Evolutionary conservation across 2,797 vertebrate genomes (phyloP).

Genomic region (Selene dorsalis): DNA sequence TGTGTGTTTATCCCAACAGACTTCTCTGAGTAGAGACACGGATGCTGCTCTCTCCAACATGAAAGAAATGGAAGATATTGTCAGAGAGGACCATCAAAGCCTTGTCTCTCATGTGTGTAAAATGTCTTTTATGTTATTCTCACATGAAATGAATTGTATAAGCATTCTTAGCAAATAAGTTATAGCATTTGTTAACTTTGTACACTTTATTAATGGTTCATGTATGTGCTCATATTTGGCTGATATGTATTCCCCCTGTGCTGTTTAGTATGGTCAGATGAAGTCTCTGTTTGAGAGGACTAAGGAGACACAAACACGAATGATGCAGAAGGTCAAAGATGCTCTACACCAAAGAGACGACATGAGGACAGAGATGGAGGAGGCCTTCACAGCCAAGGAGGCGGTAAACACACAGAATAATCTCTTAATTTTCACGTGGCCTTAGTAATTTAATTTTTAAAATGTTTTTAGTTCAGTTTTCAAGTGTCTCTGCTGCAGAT

Average conservation of each 20-base stretch:
- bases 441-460: background rate
- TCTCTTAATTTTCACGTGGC: background rate
- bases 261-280: slow-evolving; percentile 75
- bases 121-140: background rate
- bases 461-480: background rate
- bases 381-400: slow-evolving; percentile 82
- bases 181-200: background rate
- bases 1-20: slow-evolving; percentile 62
- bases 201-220: background rate
- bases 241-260: slow-evolving; percentile 14
- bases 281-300: slow-evolving; percentile 78
- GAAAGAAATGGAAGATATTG: slow-evolving; percentile 61
- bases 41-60: slow-evolving; percentile 74
- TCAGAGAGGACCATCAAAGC: slow-evolving; percentile 77
- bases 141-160: background rate
- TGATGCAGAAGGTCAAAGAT: slow-evolving; percentile 81
- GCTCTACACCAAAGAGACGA: slow-evolving; percentile 81
- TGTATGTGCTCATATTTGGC: background rate
- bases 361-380: slow-evolving; percentile 82
- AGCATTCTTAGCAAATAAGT: background rate
- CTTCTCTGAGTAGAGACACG: slow-evolving; percentile 64
- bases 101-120: slow-evolving; percentile 76
- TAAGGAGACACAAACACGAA: slow-evolving; percentile 67
- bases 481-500: background rate
- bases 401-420: slow-evolving; percentile 76